Evolutionary conservation across 2,113 vertebrate genomes (phyloP), one percentile per base, ranked within the genome.

Genomic region (Rhinolophus ferrumequinum): DNA sequence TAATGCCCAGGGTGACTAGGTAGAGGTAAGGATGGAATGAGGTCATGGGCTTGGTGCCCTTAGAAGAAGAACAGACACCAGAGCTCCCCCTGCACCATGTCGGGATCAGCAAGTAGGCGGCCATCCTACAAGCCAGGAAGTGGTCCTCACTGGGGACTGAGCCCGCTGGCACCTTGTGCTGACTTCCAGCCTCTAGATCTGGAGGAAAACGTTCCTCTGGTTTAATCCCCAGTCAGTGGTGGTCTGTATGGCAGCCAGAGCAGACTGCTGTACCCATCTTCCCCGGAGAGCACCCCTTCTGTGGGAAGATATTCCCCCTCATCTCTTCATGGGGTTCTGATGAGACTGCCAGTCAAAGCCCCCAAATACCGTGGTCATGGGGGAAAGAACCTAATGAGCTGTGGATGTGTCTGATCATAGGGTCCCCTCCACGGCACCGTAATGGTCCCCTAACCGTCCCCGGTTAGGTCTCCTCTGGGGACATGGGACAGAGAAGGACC

Each of bases 351-450:
- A 11, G 0, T 52, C 30, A 70, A 72, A 58, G 24, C 9, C 47
- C 12, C 22, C 16, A 35, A 18, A 44, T 33, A 44, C 2, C 13
- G 16, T 22, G 35, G 52, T 30, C 30, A 3, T 4, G 14, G 22
- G 28, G 35, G 54, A 35, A 24, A 62, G 33, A 13, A 50, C 47
- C 12, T 13, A 26, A 7, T 64, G 30, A 0, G 10, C 33, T 0
- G 0, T 8, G 38, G 14, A 26, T 21, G 41, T 73, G 21, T 16
- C 76, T 41, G 5, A 13, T 50, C 9, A 30, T 2, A 12, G 2
- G 21, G 26, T 1, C 33, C 13, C 2, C 9, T 6, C 19, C 13
- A 2, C 0, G 5, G 18, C 12, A 6, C 15, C 12, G 16, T 41
- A 41, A 28, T 4, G 41, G 41, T 44, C 41, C 41, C 41, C 41